A percentile compares a stretch with the other conserved stretches of the same genome.
These are phyloP conservation scores for Drosophila repleta DNA, from an alignment of 1,140 invertebrate species.

Conservation along the genomic window DNA sequence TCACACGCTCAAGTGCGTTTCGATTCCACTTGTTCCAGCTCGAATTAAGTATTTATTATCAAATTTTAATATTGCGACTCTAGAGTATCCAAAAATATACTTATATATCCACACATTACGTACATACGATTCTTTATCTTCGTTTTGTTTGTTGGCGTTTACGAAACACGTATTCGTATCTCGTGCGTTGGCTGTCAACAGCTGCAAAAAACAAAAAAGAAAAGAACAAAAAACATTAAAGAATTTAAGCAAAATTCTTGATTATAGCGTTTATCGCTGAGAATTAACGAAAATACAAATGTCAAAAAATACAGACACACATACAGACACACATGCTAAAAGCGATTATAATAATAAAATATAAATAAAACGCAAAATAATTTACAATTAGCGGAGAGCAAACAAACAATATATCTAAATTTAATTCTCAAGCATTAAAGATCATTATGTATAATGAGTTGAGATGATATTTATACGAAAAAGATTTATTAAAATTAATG, in stretches of 20 bases:
- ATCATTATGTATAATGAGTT: slow-evolving; percentile 6
- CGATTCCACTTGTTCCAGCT: slow-evolving; percentile 11
- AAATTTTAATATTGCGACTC: not conserved
- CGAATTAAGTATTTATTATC: not conserved
- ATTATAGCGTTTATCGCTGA: slow-evolving; percentile 42
- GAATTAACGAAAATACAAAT: slow-evolving; percentile 6
- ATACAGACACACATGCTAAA: not conserved
- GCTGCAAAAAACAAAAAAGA: slow-evolving; percentile 22
- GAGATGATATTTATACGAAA: not conserved
- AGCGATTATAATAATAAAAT: not conserved
- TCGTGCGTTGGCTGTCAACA: slow-evolving; percentile 46
- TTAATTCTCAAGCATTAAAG: not conserved
- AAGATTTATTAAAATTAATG: too few species aligned
- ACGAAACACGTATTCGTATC: slow-evolving; percentile 59
- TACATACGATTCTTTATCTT: slow-evolving; percentile 51
- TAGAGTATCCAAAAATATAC: not conserved
- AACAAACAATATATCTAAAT: slow-evolving; percentile 1
- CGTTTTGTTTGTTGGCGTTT: slow-evolving; percentile 15
- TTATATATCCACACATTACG: slow-evolving; percentile 13
- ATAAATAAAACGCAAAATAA: not conserved
- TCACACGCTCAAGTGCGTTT: slow-evolving; percentile 10
- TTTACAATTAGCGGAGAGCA: not conserved
- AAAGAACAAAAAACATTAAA: slow-evolving; percentile 27
- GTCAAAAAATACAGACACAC: not conserved
- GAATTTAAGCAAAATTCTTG: slow-evolving; percentile 27